Conservation (phyloP, 2,888 invertebrate species). For the Zaprionus obscuricornis region DNA sequence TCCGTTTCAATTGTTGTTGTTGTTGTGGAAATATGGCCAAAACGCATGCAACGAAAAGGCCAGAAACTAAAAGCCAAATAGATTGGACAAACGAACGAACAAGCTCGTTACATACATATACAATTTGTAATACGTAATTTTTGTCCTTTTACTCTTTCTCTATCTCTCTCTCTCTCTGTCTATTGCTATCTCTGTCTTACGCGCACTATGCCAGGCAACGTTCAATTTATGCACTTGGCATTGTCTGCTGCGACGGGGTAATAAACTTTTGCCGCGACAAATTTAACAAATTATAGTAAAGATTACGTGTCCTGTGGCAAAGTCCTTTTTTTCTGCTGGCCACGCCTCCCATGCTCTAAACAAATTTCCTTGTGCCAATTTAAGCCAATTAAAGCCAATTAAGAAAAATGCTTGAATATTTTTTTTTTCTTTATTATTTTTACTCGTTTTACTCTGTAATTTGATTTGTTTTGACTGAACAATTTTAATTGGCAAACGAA, state of each 20-base stretch:
- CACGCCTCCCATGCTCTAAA: no score
- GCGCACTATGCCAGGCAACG: no score
- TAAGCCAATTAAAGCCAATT: conserved; percentile 71
- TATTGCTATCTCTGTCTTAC: conserved; percentile 8
- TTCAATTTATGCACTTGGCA: conserved; percentile 72
- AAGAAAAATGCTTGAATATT: conserved; percentile 34
- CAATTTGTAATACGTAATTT: conserved; percentile 75
- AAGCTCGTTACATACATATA: conserved; percentile 44
- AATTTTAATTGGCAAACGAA: no score
- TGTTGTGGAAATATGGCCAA: conserved; percentile 66
- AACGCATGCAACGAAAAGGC: conserved; percentile 53
- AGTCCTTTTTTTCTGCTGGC: conserved; percentile 36
- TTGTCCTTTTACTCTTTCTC: conserved; percentile 35
- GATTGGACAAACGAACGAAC: conserved; percentile 15
- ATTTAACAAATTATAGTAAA: conserved; percentile 77
- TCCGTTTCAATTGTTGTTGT: no score
- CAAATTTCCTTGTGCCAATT: no score
- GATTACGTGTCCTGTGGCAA: conserved; percentile 66
- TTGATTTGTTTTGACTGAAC: no score
- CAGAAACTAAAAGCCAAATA: conserved; percentile 24
- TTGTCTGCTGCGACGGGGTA: conserved; percentile 68
- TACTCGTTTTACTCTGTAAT: conserved; percentile 2
- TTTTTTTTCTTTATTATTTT: conserved; percentile 16
- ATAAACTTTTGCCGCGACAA: conserved; percentile 78
- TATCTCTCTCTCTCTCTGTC: background rate